Evolutionary conservation across 92 coral and sea anemone genomes (phyloP), one percentile per base, ranked within the genome.

Genomic region (Epizoanthus ramosus): DNA sequence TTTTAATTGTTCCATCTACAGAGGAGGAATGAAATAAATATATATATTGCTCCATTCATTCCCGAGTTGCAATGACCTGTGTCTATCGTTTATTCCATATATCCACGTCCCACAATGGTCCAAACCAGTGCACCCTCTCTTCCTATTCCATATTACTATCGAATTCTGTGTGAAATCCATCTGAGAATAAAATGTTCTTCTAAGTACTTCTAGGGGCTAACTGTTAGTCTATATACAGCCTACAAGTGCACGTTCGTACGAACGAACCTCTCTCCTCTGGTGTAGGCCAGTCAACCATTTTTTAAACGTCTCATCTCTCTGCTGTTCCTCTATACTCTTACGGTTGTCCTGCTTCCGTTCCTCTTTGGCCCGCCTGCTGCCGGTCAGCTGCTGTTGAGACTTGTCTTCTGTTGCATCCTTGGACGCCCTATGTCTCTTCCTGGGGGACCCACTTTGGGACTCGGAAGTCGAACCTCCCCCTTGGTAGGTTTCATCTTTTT

Each of bases 271-370:
- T 80, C 99, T 82, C 67, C 98, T 88, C 84, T 80, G 74, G 57
- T 80, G 93, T 17, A 96, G 56, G 18, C 99, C 99, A 28, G 89
- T 68, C 76, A 96, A 81, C 99, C 99, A 96, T 70, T 90, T 86
- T 24, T 92, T 91, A 74, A 91, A 93, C 10, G 93, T 92, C 66
- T 93, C 98, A 60, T 93, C 98, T 71, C 91, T 85, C 72, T 93
- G 95, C 17, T 80, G 79, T 9, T 89, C 90, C 81, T 91, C 95
- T 19, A 86, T 77, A 23, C 95, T 92, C 66, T 91, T 93, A 21
- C 92, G 97, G 28, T 91, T 86, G 18, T 88, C 85, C 25, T 93
- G 92, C 61, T 91, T 92, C 77, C 90, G 91, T 77, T 79, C 85
- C 84, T 94, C 97, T 68, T 94, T 98, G 35, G 91, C 90, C 45